Evolutionary conservation across 2,797 vertebrate genomes (phyloP), one percentile per base, ranked within the genome.

Genomic region (Pterois miles): DNA sequence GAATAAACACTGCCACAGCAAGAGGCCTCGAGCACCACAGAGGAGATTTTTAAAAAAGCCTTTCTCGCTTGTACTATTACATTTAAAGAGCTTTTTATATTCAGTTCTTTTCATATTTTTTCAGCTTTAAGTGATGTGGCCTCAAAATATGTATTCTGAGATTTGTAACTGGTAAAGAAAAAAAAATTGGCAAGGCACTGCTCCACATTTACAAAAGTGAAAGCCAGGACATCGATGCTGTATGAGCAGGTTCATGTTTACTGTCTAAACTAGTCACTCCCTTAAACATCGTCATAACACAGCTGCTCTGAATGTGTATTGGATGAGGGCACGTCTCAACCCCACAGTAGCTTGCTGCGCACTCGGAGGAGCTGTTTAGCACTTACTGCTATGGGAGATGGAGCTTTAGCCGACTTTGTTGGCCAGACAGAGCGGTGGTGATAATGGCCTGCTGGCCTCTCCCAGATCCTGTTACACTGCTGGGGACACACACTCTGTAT

Each of bases 391-490:
- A 71, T 20, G 82, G 81, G 77, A 88, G 78, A 82, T 31, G 53
- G 80, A 81, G 88, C 82, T 84, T 83, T 78, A 81, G 76, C 66
- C 34, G 78, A 86, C 83, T 86, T 71, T 83, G 86, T 75, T 82
- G 81, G 81, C 71, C 86, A 88, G 86, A 83, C 70, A 48, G 82
- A 88, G 68, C 43, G 9, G 78, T 80, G 81, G 84, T 87, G 90
- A 91, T 90, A 89, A 92, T 90, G 88, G 81, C 88, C 78, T 65
- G 80, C 86, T 84, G 82, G 85, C 86, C 89, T 93, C 89, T 87
- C 87, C 83, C 65, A 82, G 91, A 93, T 94, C 91, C 80, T 78
- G 89, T 94, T 94, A 92, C 93, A 87, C 81, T 89, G 86, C 86
- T 83, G 87, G 86, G 89, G 91, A 93, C 91, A 93, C 79, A 90